A percentile compares a stretch with the other conserved stretches of the same genome.
phyloP scores from a whole-genome alignment of 1,140 invertebrate genomes.

The Acarapis woodi region DNA sequence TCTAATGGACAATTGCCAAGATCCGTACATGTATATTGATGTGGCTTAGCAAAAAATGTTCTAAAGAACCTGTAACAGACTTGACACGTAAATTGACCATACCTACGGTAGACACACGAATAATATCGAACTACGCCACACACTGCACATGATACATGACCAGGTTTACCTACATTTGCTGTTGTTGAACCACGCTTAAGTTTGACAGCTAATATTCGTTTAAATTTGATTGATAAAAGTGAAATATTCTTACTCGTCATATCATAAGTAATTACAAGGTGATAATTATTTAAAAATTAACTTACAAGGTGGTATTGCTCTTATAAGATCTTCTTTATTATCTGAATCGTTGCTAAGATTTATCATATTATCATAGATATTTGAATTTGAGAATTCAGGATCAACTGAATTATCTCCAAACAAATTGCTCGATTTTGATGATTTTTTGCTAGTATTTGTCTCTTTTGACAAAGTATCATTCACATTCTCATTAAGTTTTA shows the following conservation, averaged over 20 bases:
- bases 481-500: no score
- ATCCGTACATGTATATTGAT: constrained; percentile 1
- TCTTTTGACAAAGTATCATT: no score
- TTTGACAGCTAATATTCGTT: background rate
- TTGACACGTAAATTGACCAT: background rate
- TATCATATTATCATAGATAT: no score
- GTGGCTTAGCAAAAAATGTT: background rate
- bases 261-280: background rate
- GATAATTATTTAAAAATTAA: background rate
- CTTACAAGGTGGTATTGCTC: background rate
- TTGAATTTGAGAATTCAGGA: no score
- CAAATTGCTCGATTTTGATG: no score
- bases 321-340: background rate
- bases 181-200: background rate
- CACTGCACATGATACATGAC: constrained; percentile 4
- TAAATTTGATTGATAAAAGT: background rate
- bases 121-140: background rate
- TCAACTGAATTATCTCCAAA: no score
- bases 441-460: no score
- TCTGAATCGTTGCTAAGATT: background rate
- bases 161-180: background rate
- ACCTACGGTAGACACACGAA: constrained; percentile 3
- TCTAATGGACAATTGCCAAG: background rate
- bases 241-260: background rate
- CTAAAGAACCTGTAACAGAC: constrained; percentile 6